Conservation (phyloP, 2,113 vertebrate genomes). For the Glaucidium brasilianum region DNA sequence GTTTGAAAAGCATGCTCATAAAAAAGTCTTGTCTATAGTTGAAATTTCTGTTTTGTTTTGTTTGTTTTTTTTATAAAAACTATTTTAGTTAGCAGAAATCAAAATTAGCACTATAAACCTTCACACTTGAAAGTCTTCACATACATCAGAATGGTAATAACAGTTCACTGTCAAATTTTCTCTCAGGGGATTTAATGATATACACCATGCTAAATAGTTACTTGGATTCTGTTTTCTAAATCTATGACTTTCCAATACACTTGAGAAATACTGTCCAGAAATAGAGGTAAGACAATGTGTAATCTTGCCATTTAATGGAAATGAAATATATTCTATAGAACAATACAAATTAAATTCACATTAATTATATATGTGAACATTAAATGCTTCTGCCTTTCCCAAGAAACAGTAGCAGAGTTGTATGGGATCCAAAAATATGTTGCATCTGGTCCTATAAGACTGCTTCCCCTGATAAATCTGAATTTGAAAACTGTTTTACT, state of each 20-base stretch:
- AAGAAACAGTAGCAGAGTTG: not conserved
- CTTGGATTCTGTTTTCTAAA: not conserved
- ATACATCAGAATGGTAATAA: not conserved
- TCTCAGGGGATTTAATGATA: not conserved
- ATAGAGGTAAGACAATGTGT: not conserved
- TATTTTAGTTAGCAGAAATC: not conserved
- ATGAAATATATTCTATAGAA: not conserved
- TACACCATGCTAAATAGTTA: not conserved
- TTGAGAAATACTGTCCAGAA: not conserved
- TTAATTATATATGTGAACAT: not conserved
- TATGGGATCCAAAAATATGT: not conserved
- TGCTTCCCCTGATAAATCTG: not conserved
- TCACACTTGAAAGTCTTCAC: not conserved
- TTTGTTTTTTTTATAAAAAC: not conserved
- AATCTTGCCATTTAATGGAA: not conserved
- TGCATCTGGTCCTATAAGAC: not conserved
- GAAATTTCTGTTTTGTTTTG: not conserved
- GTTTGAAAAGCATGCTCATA: not conserved
- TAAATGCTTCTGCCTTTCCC: not conserved
- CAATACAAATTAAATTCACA: not conserved
- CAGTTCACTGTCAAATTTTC: slow-evolving; percentile 15
- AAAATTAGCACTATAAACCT: slow-evolving; percentile 1
- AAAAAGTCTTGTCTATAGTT: not conserved
- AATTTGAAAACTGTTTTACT: not conserved
- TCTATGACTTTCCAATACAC: not conserved